phyloP scores from a whole-genome alignment of 2,888 invertebrate species.

The Diplolepis rosae region DNA sequence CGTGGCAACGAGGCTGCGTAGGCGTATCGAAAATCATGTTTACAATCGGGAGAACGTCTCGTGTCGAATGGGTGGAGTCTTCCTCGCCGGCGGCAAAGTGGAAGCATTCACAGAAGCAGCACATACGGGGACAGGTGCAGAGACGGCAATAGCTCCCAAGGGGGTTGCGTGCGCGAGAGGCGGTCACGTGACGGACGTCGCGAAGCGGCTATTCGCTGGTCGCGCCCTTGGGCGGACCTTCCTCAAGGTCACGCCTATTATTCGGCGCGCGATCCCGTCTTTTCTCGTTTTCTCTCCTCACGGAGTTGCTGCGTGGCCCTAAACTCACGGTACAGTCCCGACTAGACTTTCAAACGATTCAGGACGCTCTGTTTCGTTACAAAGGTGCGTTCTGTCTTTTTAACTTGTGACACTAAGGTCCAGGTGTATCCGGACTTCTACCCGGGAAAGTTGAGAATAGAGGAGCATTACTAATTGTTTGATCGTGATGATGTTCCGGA shows the following conservation, averaged over 20 bases:
- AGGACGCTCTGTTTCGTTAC: conserved; percentile 34
- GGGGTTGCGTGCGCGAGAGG: conserved; percentile 30
- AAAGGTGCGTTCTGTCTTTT: neutral
- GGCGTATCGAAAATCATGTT: conserved; percentile 44
- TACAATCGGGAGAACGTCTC: conserved; percentile 41
- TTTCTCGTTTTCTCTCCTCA: conserved; percentile 11
- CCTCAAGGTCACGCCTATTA: conserved; percentile 15
- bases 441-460: neutral
- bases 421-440: neutral
- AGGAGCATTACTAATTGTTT: neutral
- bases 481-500: neutral
- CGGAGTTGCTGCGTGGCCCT: neutral
- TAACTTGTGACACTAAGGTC: neutral
- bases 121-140: conserved; percentile 14
- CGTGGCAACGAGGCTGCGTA: conserved; percentile 35
- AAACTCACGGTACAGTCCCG: conserved; percentile 29
- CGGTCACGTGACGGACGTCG: conserved; percentile 45
- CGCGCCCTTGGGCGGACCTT: conserved; percentile 34
- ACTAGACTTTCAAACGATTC: conserved; percentile 18
- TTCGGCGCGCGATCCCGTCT: conserved; percentile 12
- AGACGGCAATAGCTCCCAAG: neutral
- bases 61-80: conserved; percentile 44
- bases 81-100: conserved; percentile 24
- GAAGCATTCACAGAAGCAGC: neutral
- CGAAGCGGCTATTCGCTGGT: conserved; percentile 36